Evolutionary conservation across 2,888 invertebrate genomes (phyloP).

Genomic region (Himalopsyche kuldschensis): DNA sequence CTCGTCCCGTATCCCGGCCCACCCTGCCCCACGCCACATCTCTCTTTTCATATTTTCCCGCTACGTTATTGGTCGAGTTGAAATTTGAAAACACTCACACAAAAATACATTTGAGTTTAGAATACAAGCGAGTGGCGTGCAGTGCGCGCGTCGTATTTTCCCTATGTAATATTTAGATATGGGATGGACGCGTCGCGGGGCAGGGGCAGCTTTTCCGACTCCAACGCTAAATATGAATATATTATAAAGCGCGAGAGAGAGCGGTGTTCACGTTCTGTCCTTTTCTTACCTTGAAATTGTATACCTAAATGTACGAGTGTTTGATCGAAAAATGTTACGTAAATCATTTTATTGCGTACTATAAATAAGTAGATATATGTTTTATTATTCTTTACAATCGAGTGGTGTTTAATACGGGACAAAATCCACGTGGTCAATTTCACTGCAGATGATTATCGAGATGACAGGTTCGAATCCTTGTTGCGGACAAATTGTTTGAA

Average conservation of each 20-base stretch:
- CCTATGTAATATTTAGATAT: constrained; percentile 27
- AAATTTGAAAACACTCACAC: constrained; percentile 39
- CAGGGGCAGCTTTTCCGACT: constrained; percentile 1
- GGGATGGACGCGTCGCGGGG: constrained; percentile 14
- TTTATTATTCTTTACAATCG: too few species aligned
- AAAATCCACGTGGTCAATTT: too few species aligned
- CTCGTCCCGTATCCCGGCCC: constrained; percentile 9
- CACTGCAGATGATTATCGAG: too few species aligned
- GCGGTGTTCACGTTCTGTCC: background rate
- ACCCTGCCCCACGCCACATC: constrained; percentile 8
- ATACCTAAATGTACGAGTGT: background rate
- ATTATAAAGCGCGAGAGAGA: constrained; percentile 34
- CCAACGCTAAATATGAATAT: constrained; percentile 35
- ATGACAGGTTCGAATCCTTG: too few species aligned
- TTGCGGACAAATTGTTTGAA: too few species aligned
- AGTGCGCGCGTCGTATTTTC: constrained; percentile 37
- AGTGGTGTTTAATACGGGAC: too few species aligned
- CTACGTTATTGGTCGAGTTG: constrained; percentile 39
- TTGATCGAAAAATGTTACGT: background rate
- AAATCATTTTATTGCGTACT: too few species aligned
- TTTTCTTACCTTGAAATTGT: background rate
- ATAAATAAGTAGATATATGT: too few species aligned
- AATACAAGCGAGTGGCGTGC: constrained; percentile 11
- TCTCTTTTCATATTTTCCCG: constrained; percentile 37
- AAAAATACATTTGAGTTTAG: constrained; percentile 30